These are phyloP conservation scores for Austrolebias charrua DNA, from an alignment of 2,797 vertebrate genomes.

Conservation along the genomic window DNA sequence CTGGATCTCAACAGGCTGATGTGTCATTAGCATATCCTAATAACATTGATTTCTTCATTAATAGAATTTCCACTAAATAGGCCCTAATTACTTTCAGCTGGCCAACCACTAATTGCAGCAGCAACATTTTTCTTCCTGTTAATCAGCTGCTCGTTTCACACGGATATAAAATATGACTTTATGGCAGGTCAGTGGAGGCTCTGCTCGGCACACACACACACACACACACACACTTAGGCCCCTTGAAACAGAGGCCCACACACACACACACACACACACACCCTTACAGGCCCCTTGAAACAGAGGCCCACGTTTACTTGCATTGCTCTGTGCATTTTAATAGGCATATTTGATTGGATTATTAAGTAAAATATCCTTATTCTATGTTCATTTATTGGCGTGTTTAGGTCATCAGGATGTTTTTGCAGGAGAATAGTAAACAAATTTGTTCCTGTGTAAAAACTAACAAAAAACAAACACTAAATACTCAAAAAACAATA, in stretches of 20 bases:
- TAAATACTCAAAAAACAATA: too few species aligned
- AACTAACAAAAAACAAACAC: too few species aligned
- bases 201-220: neutral
- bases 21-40: slow-evolving; percentile 82
- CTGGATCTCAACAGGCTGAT: slow-evolving; percentile 68
- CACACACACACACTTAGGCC: neutral
- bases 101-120: slow-evolving; percentile 66
- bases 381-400: too few species aligned
- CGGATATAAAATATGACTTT: slow-evolving; percentile 44
- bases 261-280: neutral
- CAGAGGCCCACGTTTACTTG: too few species aligned
- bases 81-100: slow-evolving; percentile 82
- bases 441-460: too few species aligned
- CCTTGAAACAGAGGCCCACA: too few species aligned
- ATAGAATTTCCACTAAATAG: slow-evolving; percentile 82
- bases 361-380: too few species aligned
- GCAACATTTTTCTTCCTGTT: slow-evolving; percentile 59
- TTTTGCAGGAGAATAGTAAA: too few species aligned
- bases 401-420: too few species aligned
- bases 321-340: too few species aligned
- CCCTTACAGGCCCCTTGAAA: neutral
- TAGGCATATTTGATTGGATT: too few species aligned
- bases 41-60: slow-evolving; percentile 85
- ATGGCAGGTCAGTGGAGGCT: slow-evolving; percentile 1
- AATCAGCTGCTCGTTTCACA: slow-evolving; percentile 60